These are phyloP conservation scores for Sebastes hubbsi DNA, from an alignment of 2,797 vertebrate species.

Conservation along the genomic window DNA sequence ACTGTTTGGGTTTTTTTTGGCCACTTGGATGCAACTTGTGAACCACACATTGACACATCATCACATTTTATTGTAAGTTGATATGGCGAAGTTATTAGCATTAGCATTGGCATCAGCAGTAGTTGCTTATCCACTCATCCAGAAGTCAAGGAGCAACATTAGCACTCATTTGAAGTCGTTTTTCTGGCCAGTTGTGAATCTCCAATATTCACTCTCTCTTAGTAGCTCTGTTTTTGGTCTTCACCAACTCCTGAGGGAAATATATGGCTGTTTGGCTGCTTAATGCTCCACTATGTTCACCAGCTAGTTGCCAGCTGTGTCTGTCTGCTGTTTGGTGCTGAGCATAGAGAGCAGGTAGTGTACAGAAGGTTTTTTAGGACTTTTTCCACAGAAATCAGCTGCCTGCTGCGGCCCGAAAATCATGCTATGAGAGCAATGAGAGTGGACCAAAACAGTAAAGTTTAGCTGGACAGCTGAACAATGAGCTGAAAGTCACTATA, in stretches of 20 bases:
- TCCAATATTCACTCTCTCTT: neutral
- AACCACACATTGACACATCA: neutral
- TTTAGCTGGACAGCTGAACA: too few species aligned
- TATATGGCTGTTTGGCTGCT: neutral
- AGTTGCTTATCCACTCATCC: neutral
- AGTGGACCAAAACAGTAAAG: too few species aligned
- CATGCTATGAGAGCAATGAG: rapidly evolving
- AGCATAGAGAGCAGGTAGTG: neutral
- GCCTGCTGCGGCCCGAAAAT: neutral
- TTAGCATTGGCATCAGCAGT: neutral
- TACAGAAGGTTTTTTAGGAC: neutral
- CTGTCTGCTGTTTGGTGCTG: neutral
- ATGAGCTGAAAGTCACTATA: too few species aligned
- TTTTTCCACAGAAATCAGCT: neutral
- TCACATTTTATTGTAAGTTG: neutral
- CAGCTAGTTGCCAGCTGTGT: neutral
- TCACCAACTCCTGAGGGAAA: neutral
- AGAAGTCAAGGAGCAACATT: neutral
- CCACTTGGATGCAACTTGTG: neutral
- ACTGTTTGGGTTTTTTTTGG: neutral
- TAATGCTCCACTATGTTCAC: too few species aligned
- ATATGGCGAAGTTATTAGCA: neutral
- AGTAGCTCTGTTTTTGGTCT: neutral
- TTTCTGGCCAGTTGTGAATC: neutral
- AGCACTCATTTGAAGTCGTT: neutral